These are phyloP conservation scores for Arbacia lixula DNA, from an alignment of 53 echinoderm and acorn worm species.

Conservation along the genomic window DNA sequence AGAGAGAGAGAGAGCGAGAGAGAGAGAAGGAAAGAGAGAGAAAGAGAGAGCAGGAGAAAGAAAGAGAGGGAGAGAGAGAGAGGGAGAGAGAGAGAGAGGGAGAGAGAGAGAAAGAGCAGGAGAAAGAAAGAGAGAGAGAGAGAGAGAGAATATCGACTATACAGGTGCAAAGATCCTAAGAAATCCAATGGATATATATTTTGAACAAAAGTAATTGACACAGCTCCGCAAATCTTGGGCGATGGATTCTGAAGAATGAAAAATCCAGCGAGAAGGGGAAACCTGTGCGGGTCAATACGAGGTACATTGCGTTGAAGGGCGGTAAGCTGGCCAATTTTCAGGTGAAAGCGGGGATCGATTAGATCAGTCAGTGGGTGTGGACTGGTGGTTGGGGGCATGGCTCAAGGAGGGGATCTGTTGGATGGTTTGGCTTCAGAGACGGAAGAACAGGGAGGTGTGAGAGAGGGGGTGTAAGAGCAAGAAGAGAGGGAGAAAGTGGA, in stretches of 20 bases:
- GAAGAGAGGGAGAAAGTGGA: too few relatives aligned
- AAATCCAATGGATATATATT: background rate
- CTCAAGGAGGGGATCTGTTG: too few relatives aligned
- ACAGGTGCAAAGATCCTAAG: background rate
- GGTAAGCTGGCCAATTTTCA: too few relatives aligned
- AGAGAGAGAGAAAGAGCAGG: slow-evolving; percentile 13
- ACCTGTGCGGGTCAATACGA: too few relatives aligned
- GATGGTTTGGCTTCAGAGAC: too few relatives aligned
- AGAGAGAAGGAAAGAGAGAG: too few relatives aligned
- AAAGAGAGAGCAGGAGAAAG: too few relatives aligned
- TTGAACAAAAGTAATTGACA: background rate
- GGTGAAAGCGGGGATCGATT: slow-evolving; percentile 28
- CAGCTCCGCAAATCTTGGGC: slow-evolving; percentile 21
- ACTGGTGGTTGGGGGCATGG: slow-evolving; percentile 34
- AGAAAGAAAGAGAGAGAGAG: background rate
- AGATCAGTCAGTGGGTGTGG: slow-evolving; percentile 19
- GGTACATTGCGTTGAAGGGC: background rate
- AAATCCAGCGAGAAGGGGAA: too few relatives aligned
- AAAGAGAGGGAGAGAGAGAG: background rate
- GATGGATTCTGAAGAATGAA: slow-evolving; percentile 34
- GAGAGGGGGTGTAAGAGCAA: too few relatives aligned
- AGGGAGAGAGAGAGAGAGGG: background rate
- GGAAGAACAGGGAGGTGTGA: too few relatives aligned
- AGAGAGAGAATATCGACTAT: background rate
- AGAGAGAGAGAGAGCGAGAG: too few relatives aligned